phyloP scores from a whole-genome alignment of 2,888 invertebrate genomes.

The Phyllotreta striolata region DNA sequence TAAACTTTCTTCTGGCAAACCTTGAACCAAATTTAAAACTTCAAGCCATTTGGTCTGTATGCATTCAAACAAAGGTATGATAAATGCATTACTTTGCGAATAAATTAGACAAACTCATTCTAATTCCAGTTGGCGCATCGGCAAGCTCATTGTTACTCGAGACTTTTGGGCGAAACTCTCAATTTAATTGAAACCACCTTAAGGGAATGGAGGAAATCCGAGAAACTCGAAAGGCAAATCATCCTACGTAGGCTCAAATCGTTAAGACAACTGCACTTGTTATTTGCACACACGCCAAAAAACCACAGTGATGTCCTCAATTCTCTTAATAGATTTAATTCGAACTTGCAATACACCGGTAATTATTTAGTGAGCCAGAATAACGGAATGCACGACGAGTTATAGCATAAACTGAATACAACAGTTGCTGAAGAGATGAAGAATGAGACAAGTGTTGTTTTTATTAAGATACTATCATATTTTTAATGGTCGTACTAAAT shows the following conservation, averaged over 20 bases:
- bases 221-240: conserved; percentile 48
- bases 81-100: background rate
- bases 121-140: conserved; percentile 41
- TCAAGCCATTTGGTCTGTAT: conserved; percentile 66
- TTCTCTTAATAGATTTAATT: conserved; percentile 46
- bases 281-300: conserved; percentile 53
- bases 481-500: no score
- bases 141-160: conserved; percentile 63
- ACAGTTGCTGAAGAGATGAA: background rate
- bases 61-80: conserved; percentile 62
- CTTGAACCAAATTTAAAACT: conserved; percentile 65
- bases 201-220: conserved; percentile 63
- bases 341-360: conserved; percentile 14
- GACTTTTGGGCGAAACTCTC: conserved; percentile 64
- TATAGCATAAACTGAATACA: conserved; percentile 10
- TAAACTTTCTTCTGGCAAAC: conserved; percentile 77
- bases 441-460: background rate
- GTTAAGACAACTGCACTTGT: conserved; percentile 55
- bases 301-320: conserved; percentile 39
- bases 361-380: background rate
- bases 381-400: conserved; percentile 14
- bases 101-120: background rate
- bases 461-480: no score
- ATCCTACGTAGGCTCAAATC: conserved; percentile 54
- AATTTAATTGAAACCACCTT: conserved; percentile 64